phyloP scores from a whole-genome alignment of 2,888 invertebrate species.

The Gnatocerus cornutus region DNA sequence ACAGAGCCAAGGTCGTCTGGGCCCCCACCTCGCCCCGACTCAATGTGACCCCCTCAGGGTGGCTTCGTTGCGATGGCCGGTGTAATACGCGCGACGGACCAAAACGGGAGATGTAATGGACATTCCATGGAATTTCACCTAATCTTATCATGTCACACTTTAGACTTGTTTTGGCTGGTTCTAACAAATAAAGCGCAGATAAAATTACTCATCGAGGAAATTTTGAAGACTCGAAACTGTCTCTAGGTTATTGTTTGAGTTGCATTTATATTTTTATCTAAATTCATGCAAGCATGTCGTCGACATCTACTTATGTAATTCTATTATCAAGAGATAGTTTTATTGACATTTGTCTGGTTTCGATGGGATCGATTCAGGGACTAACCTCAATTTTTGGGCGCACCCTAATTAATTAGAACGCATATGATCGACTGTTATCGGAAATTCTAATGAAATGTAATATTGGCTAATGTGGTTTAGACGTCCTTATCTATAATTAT shows the following conservation, averaged over 20 bases:
- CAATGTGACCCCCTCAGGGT: conserved; percentile 58
- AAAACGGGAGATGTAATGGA: conserved; percentile 4
- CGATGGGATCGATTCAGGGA: neutral
- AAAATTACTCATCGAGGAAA: too few relatives aligned
- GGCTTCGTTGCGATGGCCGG: conserved; percentile 9
- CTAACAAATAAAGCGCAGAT: too few relatives aligned
- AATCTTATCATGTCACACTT: too few relatives aligned
- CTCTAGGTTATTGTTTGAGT: too few relatives aligned
- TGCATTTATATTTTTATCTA: too few relatives aligned
- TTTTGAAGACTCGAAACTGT: too few relatives aligned
- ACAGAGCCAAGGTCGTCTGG: conserved; percentile 61
- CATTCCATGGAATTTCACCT: neutral
- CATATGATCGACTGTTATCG: neutral
- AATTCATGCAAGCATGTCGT: too few relatives aligned
- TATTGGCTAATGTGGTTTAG: conserved; percentile 4
- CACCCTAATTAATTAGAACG: conserved; percentile 6
- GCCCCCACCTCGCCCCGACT: conserved; percentile 55
- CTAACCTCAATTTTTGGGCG: neutral
- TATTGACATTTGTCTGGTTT: neutral
- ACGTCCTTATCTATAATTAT: too few relatives aligned
- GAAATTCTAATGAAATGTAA: conserved; percentile 2
- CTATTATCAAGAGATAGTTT: neutral
- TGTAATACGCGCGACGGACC: neutral
- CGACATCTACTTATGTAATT: neutral
- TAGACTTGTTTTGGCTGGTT: too few relatives aligned